Evolutionary conservation across 2,113 vertebrate species (phyloP).

Genomic region (Halcyon senegalensis): DNA sequence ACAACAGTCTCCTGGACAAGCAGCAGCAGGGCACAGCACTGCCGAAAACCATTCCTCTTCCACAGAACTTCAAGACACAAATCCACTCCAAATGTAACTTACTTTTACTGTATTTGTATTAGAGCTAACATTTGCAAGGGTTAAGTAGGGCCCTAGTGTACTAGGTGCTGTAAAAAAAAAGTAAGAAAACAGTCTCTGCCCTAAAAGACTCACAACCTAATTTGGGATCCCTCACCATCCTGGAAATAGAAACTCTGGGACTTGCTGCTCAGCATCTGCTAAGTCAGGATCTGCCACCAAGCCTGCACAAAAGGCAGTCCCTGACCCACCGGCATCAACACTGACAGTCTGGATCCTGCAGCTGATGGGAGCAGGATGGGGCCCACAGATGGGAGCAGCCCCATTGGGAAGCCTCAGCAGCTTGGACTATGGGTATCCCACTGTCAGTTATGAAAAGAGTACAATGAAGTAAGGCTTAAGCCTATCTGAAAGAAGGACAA

Average conservation of each 20-base stretch:
- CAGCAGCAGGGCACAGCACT: neutral
- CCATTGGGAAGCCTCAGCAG: neutral
- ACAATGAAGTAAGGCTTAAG: neutral
- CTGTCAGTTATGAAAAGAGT: neutral
- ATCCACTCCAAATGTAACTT: neutral
- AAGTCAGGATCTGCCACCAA: neutral
- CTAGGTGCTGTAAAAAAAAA: neutral
- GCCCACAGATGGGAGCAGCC: accelerated
- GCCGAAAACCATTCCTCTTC: neutral
- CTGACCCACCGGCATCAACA: neutral
- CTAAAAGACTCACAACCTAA: neutral
- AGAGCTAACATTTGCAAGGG: neutral
- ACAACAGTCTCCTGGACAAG: neutral
- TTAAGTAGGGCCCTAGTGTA: neutral
- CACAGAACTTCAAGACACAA: neutral
- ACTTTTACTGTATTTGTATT: neutral
- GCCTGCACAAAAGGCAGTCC: neutral
- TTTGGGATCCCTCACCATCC: neutral
- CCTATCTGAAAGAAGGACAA: neutral
- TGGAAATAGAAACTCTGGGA: neutral
- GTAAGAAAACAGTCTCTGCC: neutral
- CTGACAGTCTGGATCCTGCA: neutral
- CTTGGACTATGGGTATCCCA: neutral
- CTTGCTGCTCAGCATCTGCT: neutral
- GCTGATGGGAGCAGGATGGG: neutral